A percentile compares a stretch with the other conserved stretches of the same genome.
Conservation (phyloP, 2,113 vertebrate species). For the Mungos mungo region DNA sequence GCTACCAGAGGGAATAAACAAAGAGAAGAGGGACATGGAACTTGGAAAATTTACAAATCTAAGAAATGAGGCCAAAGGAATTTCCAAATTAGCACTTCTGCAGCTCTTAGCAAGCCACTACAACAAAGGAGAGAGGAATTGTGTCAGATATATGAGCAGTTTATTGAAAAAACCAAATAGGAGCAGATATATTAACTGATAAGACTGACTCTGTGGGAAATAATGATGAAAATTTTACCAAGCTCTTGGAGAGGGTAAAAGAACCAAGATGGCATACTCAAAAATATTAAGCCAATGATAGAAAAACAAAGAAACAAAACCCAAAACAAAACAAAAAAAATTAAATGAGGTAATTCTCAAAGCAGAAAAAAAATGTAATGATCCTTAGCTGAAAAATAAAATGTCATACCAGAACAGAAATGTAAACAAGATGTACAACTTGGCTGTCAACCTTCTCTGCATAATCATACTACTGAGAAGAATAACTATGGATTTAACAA, state of each 20-base stretch:
- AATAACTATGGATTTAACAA: not conserved
- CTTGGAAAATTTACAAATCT: not conserved
- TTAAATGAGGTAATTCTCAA: not conserved
- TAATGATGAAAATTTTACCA: not conserved
- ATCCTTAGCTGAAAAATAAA: slow-evolving; percentile 38
- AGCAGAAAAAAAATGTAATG: not conserved
- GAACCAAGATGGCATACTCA: not conserved
- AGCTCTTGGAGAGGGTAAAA: not conserved
- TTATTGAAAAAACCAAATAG: not conserved
- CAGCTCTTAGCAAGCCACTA: not conserved
- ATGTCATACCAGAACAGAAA: not conserved
- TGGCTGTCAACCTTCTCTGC: not conserved
- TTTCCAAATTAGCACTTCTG: not conserved
- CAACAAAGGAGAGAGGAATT: not conserved
- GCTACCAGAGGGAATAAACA: not conserved
- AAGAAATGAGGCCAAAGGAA: not conserved
- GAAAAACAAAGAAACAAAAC: not conserved
- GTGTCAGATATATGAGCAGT: not conserved
- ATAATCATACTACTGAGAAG: not conserved
- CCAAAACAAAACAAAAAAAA: not conserved
- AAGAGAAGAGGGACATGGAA: not conserved
- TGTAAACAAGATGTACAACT: not conserved
- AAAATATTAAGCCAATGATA: not conserved
- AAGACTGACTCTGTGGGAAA: not conserved
- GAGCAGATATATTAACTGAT: not conserved